Evolutionary conservation across 2,888 invertebrate genomes (phyloP).

Genomic region (Acanthococcus lagerstroemiae): DNA sequence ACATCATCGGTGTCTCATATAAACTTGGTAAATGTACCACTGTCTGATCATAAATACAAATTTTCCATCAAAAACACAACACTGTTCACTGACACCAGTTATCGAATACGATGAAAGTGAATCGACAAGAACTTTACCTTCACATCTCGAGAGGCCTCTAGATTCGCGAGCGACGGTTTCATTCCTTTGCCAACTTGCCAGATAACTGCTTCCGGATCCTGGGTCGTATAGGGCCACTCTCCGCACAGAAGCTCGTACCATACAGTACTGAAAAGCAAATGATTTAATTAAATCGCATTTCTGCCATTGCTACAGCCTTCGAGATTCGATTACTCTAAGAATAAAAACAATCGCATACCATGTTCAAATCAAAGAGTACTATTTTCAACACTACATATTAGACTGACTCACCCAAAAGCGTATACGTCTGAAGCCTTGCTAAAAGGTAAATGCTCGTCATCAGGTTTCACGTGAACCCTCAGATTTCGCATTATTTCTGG

Average conservation of each 20-base stretch:
- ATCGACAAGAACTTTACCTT: conserved; percentile 64
- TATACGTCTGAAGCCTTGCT: conserved; percentile 88
- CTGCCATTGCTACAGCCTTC: not conserved
- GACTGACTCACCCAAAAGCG: conserved; percentile 75
- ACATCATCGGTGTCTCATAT: no score
- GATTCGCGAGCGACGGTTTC: conserved; percentile 87
- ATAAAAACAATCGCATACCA: not conserved
- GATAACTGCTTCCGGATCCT: conserved; percentile 89
- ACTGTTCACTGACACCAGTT: no score
- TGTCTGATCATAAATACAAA: not conserved
- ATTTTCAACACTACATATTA: not conserved
- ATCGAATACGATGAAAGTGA: no score
- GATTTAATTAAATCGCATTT: not conserved
- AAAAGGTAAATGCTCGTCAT: conserved; percentile 84
- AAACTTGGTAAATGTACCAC: not conserved
- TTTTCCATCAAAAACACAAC: no score
- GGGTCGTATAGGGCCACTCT: conserved; percentile 90
- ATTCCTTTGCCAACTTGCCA: conserved; percentile 97
- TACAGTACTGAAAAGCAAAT: conserved; percentile 64
- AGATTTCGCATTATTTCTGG: conserved; percentile 89
- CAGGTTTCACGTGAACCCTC: conserved; percentile 59
- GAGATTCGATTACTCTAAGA: not conserved
- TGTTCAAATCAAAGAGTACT: not conserved
- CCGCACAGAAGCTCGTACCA: conserved; percentile 97
- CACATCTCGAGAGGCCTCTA: conserved; percentile 90